Conservation (phyloP, 2,888 invertebrate species). For the Acanthosepion pharaonis region DNA sequence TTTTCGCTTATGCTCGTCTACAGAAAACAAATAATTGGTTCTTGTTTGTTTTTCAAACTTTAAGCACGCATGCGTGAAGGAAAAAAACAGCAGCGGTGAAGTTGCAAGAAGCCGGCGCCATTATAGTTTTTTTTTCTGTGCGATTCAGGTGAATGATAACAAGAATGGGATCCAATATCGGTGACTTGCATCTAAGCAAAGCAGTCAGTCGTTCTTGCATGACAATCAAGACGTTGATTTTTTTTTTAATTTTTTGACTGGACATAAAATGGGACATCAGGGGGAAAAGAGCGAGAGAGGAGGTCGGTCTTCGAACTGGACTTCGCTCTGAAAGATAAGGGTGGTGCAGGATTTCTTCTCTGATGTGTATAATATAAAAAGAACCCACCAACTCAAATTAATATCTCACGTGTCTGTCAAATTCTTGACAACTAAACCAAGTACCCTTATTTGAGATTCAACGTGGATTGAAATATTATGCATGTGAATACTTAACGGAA, state of each 20-base stretch:
- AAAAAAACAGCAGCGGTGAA: background rate
- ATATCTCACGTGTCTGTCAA: no score
- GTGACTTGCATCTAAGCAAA: background rate
- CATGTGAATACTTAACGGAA: no score
- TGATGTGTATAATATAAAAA: background rate
- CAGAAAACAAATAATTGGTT: background rate
- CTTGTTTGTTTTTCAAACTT: background rate
- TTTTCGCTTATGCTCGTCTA: background rate
- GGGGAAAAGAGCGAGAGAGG: background rate
- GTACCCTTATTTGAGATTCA: no score
- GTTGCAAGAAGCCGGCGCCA: background rate
- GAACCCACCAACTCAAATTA: no score
- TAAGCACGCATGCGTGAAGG: slow-evolving; percentile 21
- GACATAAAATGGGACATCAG: background rate
- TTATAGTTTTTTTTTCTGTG: background rate
- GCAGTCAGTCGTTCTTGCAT: background rate
- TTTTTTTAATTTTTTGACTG: background rate
- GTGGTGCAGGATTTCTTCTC: background rate
- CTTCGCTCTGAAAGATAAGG: background rate
- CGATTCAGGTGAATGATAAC: slow-evolving; percentile 15
- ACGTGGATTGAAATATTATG: no score
- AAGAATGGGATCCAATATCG: background rate
- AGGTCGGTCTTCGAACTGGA: background rate
- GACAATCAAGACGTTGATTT: background rate
- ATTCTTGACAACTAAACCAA: no score